These are phyloP conservation scores for Coregonus ussuriensis DNA, from an alignment of 2,797 vertebrate species.

Conservation along the genomic window DNA sequence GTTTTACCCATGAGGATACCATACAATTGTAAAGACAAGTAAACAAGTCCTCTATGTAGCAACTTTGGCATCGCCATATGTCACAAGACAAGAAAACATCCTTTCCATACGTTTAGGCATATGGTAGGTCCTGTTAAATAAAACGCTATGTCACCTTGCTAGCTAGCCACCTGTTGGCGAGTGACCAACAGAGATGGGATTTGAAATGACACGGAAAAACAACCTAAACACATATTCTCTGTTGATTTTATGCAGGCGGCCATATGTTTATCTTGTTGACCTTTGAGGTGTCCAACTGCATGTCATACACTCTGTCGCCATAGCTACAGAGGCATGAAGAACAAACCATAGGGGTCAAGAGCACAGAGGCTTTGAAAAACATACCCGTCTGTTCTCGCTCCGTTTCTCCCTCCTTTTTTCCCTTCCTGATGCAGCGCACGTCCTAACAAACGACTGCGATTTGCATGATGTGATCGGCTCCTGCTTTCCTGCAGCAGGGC, in stretches of 20 bases:
- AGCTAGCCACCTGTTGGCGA: slow-evolving; percentile 68
- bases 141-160: slow-evolving; percentile 73
- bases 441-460: slow-evolving; percentile 61
- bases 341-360: slow-evolving; percentile 58
- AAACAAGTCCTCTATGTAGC: slow-evolving; percentile 51
- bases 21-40: slow-evolving; percentile 47
- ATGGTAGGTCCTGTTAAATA: slow-evolving; percentile 63
- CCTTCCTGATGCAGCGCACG: slow-evolving; percentile 62
- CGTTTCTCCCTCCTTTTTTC: slow-evolving; percentile 28
- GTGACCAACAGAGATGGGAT: slow-evolving; percentile 42
- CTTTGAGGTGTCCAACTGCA: slow-evolving; percentile 58
- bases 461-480: slow-evolving; percentile 71
- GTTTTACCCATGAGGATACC: slow-evolving; percentile 46
- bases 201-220: slow-evolving; percentile 43
- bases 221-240: slow-evolving; percentile 53
- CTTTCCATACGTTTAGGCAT: slow-evolving; percentile 57
- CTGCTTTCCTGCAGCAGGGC: slow-evolving; percentile 61
- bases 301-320: slow-evolving; percentile 61
- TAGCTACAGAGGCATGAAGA: slow-evolving; percentile 69
- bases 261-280: slow-evolving; percentile 76
- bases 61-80: slow-evolving; percentile 56
- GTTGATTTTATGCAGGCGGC: slow-evolving; percentile 57
- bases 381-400: slow-evolving; percentile 21
- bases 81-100: slow-evolving; percentile 68
- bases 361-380: slow-evolving; percentile 40